Percentiles rank a stretch among this genome's conserved stretches.
Conservation (phyloP, 2,797 vertebrate species). For the Philypnodon macrostomus region DNA sequence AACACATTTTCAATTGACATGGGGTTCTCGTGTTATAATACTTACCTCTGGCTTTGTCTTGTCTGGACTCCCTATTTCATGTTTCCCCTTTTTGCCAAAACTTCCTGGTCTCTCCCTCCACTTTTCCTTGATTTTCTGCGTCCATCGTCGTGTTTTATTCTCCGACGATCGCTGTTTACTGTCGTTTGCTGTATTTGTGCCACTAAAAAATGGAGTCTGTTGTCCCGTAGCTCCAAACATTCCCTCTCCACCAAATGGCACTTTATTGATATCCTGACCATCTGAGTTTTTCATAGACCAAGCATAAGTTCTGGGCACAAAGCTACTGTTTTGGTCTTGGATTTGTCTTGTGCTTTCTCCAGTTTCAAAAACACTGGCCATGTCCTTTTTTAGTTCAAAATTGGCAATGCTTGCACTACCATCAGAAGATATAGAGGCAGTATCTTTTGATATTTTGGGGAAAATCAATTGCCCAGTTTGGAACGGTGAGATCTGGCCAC, state of each 20-base stretch:
- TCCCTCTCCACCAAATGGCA: constrained; percentile 23
- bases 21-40: no score
- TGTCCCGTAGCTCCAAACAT: constrained; percentile 13
- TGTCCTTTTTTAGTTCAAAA: constrained; percentile 6
- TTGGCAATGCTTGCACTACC: constrained; percentile 17
- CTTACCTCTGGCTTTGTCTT: constrained; percentile 12
- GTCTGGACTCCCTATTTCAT: constrained; percentile 9
- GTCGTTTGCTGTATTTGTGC: constrained; percentile 22
- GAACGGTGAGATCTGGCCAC: constrained; percentile 16
- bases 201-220: constrained; percentile 11
- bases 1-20: no score
- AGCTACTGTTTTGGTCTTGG: constrained; percentile 18
- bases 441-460: constrained; percentile 34
- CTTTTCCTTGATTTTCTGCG: constrained; percentile 70
- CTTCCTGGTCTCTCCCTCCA: constrained; percentile 57
- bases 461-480: constrained; percentile 40
- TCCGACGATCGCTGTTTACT: constrained; percentile 42
- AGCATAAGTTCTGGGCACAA: constrained; percentile 20
- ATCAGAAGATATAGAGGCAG: constrained; percentile 34
- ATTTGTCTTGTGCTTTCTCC: constrained; percentile 18
- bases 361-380: constrained; percentile 8
- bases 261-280: constrained; percentile 17
- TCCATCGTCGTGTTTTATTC: constrained; percentile 61
- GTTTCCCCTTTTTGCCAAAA: constrained; percentile 39
- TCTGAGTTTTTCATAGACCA: constrained; percentile 43